A percentile compares a stretch with the other conserved stretches of the same genome.
These are phyloP conservation scores for Harpagifer antarcticus DNA, from an alignment of 2,797 vertebrate genomes.

Conservation along the genomic window DNA sequence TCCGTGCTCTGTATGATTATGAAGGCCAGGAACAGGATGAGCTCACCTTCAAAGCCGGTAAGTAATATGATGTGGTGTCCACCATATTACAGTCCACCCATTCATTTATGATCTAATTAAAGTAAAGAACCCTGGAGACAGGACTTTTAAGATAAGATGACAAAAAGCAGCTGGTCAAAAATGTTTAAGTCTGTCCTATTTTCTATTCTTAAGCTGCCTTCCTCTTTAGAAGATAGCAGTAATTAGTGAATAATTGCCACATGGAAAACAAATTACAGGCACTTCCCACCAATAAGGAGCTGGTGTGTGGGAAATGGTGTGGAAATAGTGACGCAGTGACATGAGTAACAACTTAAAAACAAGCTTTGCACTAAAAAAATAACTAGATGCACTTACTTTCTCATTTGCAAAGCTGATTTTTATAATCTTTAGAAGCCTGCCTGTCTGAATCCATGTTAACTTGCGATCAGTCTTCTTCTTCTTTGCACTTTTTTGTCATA, in stretches of 20 bases:
- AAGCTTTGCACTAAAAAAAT: constrained; percentile 12
- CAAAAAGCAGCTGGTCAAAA: constrained; percentile 36
- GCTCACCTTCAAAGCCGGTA: constrained; percentile 97
- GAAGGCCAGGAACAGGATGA: constrained; percentile 98
- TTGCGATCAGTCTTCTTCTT: too few relatives aligned
- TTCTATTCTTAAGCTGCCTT: constrained; percentile 37
- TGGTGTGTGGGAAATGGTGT: constrained; percentile 31
- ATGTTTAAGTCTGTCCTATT: constrained; percentile 19
- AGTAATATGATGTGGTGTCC: not conserved
- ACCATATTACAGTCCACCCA: not conserved
- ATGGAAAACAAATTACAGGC: constrained; percentile 69
- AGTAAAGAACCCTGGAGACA: not conserved
- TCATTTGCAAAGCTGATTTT: not conserved
- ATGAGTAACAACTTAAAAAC: constrained; percentile 39
- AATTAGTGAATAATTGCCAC: constrained; percentile 66
- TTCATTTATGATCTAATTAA: not conserved
- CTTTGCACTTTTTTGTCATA: too few relatives aligned
- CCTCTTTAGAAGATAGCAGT: constrained; percentile 50
- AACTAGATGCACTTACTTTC: not conserved
- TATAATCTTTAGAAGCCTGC: too few relatives aligned
- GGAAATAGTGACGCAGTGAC: constrained; percentile 27
- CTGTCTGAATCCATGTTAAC: too few relatives aligned
- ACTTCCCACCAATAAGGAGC: constrained; percentile 52
- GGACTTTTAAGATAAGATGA: constrained; percentile 5
- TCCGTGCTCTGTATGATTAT: constrained; percentile 97